A percentile compares a stretch with the other conserved stretches of the same genome.
Evolutionary conservation across 1,140 invertebrate genomes (phyloP).

Genomic region (Papilio dardanus): DNA sequence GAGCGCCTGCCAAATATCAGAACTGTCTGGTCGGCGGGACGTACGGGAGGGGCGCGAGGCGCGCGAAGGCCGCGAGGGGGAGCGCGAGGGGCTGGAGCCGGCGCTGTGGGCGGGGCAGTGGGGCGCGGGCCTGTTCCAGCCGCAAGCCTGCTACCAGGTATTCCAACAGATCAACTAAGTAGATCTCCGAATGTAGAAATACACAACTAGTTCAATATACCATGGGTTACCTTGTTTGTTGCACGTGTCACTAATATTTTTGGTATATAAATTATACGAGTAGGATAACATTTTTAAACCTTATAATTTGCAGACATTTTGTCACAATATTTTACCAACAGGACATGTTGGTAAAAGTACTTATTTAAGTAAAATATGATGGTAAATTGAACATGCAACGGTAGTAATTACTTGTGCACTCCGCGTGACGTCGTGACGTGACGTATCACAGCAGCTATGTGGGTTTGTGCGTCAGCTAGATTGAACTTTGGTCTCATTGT

Average conservation of each 20-base stretch:
- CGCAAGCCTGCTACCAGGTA: slow-evolving; percentile 82
- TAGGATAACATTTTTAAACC: no score
- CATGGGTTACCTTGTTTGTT: not conserved
- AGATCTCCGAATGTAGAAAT: slow-evolving; percentile 59
- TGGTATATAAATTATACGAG: not conserved
- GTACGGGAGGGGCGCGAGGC: slow-evolving; percentile 51
- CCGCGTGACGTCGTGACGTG: slow-evolving; percentile 40
- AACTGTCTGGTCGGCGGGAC: slow-evolving; percentile 63
- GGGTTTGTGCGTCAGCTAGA: slow-evolving; percentile 47
- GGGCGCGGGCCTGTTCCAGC: slow-evolving; percentile 75
- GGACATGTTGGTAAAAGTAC: not conserved
- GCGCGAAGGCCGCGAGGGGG: slow-evolving; percentile 48
- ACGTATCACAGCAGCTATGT: slow-evolving; percentile 23
- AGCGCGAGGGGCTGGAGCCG: slow-evolving; percentile 53
- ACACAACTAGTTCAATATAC: not conserved
- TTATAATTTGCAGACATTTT: not conserved
- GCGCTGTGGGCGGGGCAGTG: slow-evolving; percentile 76
- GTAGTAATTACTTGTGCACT: slow-evolving; percentile 56
- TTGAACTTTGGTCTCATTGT: slow-evolving; percentile 61
- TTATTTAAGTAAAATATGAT: not conserved
- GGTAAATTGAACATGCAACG: slow-evolving; percentile 46
- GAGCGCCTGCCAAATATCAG: slow-evolving; percentile 84
- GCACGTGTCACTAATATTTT: not conserved
- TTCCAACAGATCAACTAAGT: slow-evolving; percentile 82
- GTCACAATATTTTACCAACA: not conserved